These are phyloP conservation scores for Gymnocheta viridis DNA, from an alignment of 2,888 invertebrate genomes.

Conservation along the genomic window DNA sequence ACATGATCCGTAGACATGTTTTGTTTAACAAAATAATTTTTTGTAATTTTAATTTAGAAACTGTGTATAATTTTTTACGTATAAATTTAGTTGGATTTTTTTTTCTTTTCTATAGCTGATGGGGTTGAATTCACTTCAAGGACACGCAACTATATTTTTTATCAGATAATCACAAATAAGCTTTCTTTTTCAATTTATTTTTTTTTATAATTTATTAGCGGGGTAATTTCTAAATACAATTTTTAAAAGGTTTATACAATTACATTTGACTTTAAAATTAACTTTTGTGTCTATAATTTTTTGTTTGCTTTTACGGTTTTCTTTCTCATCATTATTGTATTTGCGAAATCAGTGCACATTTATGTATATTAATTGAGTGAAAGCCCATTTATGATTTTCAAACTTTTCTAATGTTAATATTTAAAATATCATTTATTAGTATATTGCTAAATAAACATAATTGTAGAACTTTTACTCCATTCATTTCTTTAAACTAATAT, in stretches of 20 bases:
- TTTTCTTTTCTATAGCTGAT: neutral
- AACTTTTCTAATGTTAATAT: neutral
- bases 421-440: neutral
- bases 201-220: neutral
- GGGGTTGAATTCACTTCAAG: conserved; percentile 56
- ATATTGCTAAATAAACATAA: neutral
- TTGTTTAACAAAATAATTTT: conserved; percentile 20
- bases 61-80: neutral
- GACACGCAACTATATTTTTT: conserved; percentile 28
- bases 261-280: neutral
- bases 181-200: conserved; percentile 1
- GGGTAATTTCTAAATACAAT: neutral
- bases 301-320: conserved; percentile 31
- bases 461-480: neutral
- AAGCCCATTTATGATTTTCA: conserved; percentile 10
- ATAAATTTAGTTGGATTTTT: too few species aligned
- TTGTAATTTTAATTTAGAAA: neutral
- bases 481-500: neutral
- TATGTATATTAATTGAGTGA: conserved; percentile 23
- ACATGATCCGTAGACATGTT: conserved; percentile 67
- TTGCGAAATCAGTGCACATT: conserved; percentile 49
- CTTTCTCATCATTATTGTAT: conserved; percentile 24
- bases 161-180: neutral
- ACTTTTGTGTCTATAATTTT: conserved; percentile 7
- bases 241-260: neutral